Base-by-base conservation (phyloP, 2,888 invertebrate species). In the Portevinia maculata region DNA sequence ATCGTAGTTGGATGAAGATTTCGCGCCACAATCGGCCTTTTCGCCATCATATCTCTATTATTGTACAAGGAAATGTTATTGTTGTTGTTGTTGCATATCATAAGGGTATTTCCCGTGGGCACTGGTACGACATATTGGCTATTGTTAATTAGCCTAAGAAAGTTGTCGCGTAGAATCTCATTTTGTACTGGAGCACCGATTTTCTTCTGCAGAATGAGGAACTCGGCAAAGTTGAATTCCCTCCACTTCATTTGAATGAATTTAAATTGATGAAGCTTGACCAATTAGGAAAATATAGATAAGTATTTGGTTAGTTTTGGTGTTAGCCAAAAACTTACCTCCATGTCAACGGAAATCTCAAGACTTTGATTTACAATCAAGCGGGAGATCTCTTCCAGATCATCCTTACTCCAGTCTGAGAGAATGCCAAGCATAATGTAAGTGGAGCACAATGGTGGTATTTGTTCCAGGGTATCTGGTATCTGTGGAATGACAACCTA, bases 231-330 rank as follows among this genome's bases (percentile, higher is more conserved):
- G 67, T 88, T 87, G 41, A 89, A 90, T 69, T 89, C 89, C 39
- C 89, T 89, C 90, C 90, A 90, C 75, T 87, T 88, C 64, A 90
- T 87, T 59, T 86, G 87, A 79, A 88, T 88, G 84, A 90, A 90
- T 85, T 88, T 89, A 85, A 85, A 87, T 78, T 89, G 87, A 55
- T 86, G 87, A 55, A 88, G 86, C 85, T 89, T 74, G 8, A 46
- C 74, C n/a, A n/a, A n/a, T n/a, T n/a, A 39, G 7, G 24, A 24
- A 5, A 15, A 7, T 11, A 52, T 39, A 13, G 32, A 60, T 41
- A n/a, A 48, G 53, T 44, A 60, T 28, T 15, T 19, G n/a, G n/a
- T n/a, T n/a, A n/a, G n/a, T n/a, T n/a, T n/a, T n/a, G 11, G 9
- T 39, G 15, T 24, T 24, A 24, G 24, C 5, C 7, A 6, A 28